phyloP scores from a whole-genome alignment of 2,888 invertebrate species.

The Mythimna ferrago region DNA sequence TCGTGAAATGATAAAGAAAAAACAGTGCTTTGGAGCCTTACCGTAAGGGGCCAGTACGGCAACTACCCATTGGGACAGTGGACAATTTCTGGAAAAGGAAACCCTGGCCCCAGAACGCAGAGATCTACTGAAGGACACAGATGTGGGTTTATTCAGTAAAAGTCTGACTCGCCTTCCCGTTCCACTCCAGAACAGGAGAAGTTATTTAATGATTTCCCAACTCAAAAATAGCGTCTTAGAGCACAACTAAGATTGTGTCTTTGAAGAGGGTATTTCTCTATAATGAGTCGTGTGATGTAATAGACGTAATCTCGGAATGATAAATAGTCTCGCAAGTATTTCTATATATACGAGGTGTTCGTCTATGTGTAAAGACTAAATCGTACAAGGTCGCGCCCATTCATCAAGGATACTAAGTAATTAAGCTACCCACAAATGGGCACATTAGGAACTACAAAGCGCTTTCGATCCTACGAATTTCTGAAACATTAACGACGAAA shows the following conservation, averaged over 20 bases:
- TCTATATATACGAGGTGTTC: slow-evolving; percentile 4
- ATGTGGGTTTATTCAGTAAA: too few species aligned
- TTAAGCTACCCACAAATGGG: slow-evolving; percentile 40
- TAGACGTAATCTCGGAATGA: slow-evolving; percentile 23
- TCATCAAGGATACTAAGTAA: slow-evolving; percentile 42
- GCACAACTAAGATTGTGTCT: slow-evolving; percentile 5
- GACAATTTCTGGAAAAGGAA: too few species aligned
- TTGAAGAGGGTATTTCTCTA: background rate
- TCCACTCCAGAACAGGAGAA: too few species aligned
- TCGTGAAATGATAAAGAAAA: slow-evolving; percentile 10
- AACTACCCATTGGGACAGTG: too few species aligned
- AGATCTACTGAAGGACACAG: too few species aligned
- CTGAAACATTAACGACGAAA: slow-evolving; percentile 23
- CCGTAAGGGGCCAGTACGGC: too few species aligned
- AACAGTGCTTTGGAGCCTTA: background rate
- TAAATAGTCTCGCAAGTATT: slow-evolving; percentile 22
- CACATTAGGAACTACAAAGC: slow-evolving; percentile 32
- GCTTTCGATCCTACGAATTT: slow-evolving; percentile 26
- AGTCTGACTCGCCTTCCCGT: too few species aligned
- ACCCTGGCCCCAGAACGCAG: too few species aligned
- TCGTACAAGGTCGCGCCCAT: slow-evolving; percentile 27
- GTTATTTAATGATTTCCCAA: too few species aligned
- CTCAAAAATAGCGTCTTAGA: background rate
- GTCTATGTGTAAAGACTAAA: slow-evolving; percentile 4
- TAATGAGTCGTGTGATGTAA: slow-evolving; percentile 8